Percentiles rank a stretch among this genome's conserved stretches.
Evolutionary conservation across 2,888 invertebrate species (phyloP).

Genomic region (Zaprionus bogoriensis): DNA sequence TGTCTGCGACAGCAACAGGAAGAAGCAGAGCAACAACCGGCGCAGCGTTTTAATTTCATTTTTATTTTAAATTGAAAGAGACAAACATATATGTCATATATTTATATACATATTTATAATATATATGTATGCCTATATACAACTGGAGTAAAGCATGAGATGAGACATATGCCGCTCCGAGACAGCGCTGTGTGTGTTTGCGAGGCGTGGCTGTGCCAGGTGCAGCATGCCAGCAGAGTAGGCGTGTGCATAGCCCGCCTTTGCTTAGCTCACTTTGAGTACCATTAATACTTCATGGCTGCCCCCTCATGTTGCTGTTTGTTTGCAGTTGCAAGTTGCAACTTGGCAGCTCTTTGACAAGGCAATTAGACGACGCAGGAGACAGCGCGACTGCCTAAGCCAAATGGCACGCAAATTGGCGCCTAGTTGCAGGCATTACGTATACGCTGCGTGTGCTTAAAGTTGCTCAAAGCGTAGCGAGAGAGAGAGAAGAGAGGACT

Average conservation of each 20-base stretch:
- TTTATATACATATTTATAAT: no score
- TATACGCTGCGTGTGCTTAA: constrained; percentile 19
- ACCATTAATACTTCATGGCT: constrained; percentile 47
- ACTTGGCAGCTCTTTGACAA: constrained; percentile 20
- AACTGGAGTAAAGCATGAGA: no score
- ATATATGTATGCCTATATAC: no score
- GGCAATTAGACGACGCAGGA: constrained; percentile 45
- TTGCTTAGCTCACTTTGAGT: constrained; percentile 26
- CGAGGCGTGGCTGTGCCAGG: constrained; percentile 7
- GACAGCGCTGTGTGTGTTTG: background rate
- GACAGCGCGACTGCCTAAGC: constrained; percentile 4
- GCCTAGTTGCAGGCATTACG: constrained; percentile 10
- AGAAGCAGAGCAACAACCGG: constrained; percentile 9
- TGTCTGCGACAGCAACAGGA: constrained; percentile 39
- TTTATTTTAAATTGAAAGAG: constrained; percentile 71
- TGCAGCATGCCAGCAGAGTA: background rate
- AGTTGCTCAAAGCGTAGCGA: background rate
- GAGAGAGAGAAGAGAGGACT: no score
- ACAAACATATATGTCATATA: no score
- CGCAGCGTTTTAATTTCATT: constrained; percentile 63
- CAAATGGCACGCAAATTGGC: constrained; percentile 10
- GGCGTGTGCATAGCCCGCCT: constrained; percentile 20
- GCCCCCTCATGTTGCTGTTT: background rate
- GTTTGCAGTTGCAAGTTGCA: constrained; percentile 12
- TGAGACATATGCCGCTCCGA: constrained; percentile 17